These are phyloP conservation scores for Melanophora roralis DNA, from an alignment of 2,888 invertebrate species.

Conservation along the genomic window DNA sequence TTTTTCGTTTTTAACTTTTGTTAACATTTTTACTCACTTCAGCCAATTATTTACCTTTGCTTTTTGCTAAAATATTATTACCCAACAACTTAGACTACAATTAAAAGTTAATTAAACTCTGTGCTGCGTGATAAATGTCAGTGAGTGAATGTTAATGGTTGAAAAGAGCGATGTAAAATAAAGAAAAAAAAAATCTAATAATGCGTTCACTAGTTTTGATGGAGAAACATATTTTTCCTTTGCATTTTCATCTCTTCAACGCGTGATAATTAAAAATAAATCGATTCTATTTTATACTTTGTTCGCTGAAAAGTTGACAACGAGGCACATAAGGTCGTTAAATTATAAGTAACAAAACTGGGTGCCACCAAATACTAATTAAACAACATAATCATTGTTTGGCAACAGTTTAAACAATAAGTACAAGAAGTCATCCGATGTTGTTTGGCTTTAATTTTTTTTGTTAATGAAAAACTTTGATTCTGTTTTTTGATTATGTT, in stretches of 20 bases:
- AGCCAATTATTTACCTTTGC: neutral
- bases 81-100: slow-evolving; percentile 31
- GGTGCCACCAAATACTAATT: too few species aligned
- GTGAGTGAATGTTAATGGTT: neutral
- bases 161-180: neutral
- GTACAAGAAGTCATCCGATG: too few species aligned
- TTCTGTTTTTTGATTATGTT: too few species aligned
- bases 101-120: slow-evolving; percentile 24
- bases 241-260: slow-evolving; percentile 25
- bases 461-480: too few species aligned
- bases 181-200: neutral
- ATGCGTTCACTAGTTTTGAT: neutral
- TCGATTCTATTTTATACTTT: neutral
- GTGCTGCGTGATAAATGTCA: slow-evolving; percentile 9
- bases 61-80: slow-evolving; percentile 20
- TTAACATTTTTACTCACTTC: slow-evolving; percentile 4
- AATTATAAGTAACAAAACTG: neutral
- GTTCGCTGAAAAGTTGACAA: neutral
- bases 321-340: neutral
- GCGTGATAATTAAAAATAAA: slow-evolving; percentile 25
- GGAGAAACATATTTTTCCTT: neutral
- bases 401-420: too few species aligned
- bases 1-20: neutral
- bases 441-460: too few species aligned
- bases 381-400: too few species aligned